Evolutionary conservation across 2,888 invertebrate species (phyloP).

Genomic region (Apodemia mormo): DNA sequence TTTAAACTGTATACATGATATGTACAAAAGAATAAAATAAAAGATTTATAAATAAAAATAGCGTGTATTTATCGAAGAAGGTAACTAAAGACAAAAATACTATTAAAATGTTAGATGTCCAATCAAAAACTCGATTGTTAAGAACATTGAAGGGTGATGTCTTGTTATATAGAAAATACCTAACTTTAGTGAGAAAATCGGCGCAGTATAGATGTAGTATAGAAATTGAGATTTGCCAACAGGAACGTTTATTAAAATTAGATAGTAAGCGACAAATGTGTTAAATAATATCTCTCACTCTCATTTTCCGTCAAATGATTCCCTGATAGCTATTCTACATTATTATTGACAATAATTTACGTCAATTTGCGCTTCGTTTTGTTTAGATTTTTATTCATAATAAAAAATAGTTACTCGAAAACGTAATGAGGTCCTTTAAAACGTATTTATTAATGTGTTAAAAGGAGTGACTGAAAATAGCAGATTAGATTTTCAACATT

Average conservation of each 20-base stretch:
- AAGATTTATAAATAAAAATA: neutral
- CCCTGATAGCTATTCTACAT: too few relatives aligned
- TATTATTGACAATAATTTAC: too few relatives aligned
- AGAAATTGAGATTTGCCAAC: neutral
- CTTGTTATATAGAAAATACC: neutral
- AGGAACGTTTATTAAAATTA: neutral
- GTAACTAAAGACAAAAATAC: neutral
- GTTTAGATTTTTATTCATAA: too few relatives aligned
- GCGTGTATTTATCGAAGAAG: neutral
- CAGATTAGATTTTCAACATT: too few relatives aligned
- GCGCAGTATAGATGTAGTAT: neutral
- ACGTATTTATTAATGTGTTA: too few relatives aligned
- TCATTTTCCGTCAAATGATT: too few relatives aligned
- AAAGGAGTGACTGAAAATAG: too few relatives aligned
- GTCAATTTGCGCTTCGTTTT: too few relatives aligned
- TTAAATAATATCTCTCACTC: too few relatives aligned
- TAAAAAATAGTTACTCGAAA: too few relatives aligned
- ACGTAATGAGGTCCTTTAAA: too few relatives aligned
- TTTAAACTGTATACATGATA: conserved; percentile 5
- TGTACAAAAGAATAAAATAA: neutral
- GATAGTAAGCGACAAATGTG: too few relatives aligned
- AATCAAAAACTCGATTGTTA: conserved; percentile 17
- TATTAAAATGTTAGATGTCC: neutral
- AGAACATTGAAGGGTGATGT: neutral
- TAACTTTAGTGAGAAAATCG: neutral